phyloP scores from a whole-genome alignment of 2,113 vertebrate species.

The Anser brachyrhynchus region DNA sequence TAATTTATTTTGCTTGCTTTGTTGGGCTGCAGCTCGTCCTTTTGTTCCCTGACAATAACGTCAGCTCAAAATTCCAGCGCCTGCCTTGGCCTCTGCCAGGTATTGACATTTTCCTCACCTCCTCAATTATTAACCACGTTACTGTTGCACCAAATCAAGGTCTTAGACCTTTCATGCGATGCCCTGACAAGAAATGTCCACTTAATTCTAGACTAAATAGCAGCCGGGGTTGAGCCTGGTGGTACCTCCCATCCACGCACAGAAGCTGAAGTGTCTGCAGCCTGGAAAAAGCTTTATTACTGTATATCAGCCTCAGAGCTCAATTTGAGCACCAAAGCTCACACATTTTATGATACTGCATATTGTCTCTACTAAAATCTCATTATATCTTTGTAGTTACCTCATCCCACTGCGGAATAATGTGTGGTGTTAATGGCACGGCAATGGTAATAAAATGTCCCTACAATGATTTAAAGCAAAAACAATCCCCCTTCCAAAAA shows the following conservation, averaged over 20 bases:
- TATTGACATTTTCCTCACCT: neutral
- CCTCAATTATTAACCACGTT: neutral
- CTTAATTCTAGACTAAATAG: neutral
- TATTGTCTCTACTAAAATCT: constrained; percentile 38
- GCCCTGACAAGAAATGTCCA: neutral
- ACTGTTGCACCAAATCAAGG: neutral
- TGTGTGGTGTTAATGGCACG: constrained; percentile 28
- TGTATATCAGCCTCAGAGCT: neutral
- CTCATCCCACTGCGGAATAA: constrained; percentile 36
- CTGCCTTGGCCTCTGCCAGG: neutral
- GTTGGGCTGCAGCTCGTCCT: neutral
- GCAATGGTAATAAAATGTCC: constrained; percentile 15
- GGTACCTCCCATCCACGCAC: fast-evolving
- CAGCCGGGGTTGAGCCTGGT: neutral
- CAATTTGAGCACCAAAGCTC: neutral
- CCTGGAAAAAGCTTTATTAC: neutral
- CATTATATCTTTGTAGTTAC: constrained; percentile 31
- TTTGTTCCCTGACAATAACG: neutral
- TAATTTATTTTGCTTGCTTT: neutral
- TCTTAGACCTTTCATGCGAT: neutral
- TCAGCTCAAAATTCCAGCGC: neutral
- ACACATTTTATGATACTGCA: neutral
- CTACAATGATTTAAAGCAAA: constrained; percentile 52
- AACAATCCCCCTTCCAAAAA: neutral
- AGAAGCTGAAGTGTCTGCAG: neutral